These are phyloP conservation scores for Cranoglanis bouderius DNA, from an alignment of 2,113 vertebrate genomes.

Conservation along the genomic window DNA sequence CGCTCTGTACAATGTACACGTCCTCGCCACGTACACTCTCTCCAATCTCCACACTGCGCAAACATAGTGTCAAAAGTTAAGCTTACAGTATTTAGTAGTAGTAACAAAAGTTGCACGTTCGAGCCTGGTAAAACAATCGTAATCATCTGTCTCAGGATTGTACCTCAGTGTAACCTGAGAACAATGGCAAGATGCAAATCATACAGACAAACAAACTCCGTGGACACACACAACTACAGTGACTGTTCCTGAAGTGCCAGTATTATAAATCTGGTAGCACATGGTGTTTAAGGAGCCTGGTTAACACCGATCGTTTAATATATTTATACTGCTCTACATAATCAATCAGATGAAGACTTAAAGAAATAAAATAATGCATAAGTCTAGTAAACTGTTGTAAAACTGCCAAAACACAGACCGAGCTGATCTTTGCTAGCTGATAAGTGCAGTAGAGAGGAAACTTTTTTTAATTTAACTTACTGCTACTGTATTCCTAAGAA, in stretches of 20 bases:
- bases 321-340: background rate
- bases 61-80: background rate
- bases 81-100: background rate
- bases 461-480: background rate
- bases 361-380: background rate
- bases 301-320: background rate
- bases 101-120: background rate
- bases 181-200: constrained; percentile 55
- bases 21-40: constrained; percentile 80
- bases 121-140: background rate
- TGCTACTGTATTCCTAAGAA: background rate
- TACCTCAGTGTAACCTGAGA: background rate
- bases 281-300: background rate
- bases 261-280: background rate
- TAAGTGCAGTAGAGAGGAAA: background rate
- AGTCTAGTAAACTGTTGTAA: background rate
- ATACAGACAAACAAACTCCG: no score
- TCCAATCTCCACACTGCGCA: constrained; percentile 76
- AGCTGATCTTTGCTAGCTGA: background rate
- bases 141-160: background rate
- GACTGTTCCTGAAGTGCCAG: background rate
- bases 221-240: background rate
- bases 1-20: constrained; percentile 82
- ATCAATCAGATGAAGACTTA: background rate
- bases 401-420: background rate